These are phyloP conservation scores for Sylvietta virens DNA, from an alignment of 2,113 vertebrate genomes.

Conservation along the genomic window DNA sequence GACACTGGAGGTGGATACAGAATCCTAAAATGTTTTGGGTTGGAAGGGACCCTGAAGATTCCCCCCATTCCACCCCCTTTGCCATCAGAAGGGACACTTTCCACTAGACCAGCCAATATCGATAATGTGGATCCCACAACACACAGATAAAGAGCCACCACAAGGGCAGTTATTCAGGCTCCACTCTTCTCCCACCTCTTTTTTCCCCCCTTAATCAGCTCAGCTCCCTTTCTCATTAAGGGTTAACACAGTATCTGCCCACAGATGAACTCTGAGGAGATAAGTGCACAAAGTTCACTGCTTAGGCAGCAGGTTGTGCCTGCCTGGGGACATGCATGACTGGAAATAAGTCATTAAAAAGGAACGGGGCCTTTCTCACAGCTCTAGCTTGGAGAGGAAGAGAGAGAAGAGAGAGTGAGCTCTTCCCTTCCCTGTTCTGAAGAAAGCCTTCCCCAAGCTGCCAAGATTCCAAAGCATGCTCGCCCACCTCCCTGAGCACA, in stretches of 20 bases:
- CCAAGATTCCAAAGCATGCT: background rate
- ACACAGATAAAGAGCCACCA: background rate
- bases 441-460: background rate
- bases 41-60: background rate
- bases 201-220: background rate
- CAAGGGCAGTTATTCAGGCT: background rate
- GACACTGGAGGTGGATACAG: background rate
- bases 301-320: conserved; percentile 15
- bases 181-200: background rate
- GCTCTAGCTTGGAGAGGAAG: background rate
- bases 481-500: background rate
- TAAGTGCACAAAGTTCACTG: conserved; percentile 14
- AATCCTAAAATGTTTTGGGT: background rate
- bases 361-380: background rate
- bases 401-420: background rate
- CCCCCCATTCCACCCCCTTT: background rate
- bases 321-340: background rate
- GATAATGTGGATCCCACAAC: background rate
- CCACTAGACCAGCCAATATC: background rate
- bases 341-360: background rate
- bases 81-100: background rate
- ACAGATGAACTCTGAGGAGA: background rate
- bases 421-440: background rate
- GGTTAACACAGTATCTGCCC: background rate
- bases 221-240: background rate